Evolutionary conservation across 2,888 invertebrate genomes (phyloP).

Genomic region (Ichneumoninae sp.): DNA sequence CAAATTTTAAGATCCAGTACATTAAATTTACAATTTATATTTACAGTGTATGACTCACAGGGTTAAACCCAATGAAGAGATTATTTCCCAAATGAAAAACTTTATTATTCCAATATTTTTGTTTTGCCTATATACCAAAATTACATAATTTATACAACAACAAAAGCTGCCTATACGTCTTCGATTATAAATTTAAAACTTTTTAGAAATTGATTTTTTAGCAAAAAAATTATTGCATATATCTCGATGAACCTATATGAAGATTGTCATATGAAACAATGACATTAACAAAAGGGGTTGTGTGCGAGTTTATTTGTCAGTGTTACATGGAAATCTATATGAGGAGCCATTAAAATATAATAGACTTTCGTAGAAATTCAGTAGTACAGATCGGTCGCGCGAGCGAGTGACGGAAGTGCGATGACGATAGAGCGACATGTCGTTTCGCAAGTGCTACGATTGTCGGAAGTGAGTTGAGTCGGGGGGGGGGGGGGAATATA

Average conservation of each 20-base stretch:
- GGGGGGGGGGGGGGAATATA: conserved; percentile 24
- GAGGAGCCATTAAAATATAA: background rate
- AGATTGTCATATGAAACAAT: background rate
- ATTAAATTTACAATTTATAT: too few species aligned
- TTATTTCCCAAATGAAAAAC: background rate
- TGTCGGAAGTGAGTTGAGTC: conserved; percentile 32
- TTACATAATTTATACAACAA: background rate
- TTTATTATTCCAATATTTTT: background rate
- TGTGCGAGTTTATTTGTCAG: background rate
- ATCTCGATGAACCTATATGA: too few species aligned
- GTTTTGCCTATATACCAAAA: background rate
- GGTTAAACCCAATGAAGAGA: background rate
- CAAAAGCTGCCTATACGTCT: background rate
- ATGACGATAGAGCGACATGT: conserved; percentile 16
- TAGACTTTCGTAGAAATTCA: background rate
- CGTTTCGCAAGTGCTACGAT: conserved; percentile 27
- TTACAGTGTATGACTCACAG: background rate
- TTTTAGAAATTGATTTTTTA: background rate
- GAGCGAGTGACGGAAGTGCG: conserved; percentile 1
- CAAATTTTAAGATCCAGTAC: too few species aligned
- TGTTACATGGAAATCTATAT: background rate
- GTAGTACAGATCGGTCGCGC: background rate
- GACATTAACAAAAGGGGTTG: background rate
- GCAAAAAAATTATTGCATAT: background rate
- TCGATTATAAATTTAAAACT: background rate